Base-by-base conservation (phyloP, 2,888 invertebrate species). In the Brenthis daphne region DNA sequence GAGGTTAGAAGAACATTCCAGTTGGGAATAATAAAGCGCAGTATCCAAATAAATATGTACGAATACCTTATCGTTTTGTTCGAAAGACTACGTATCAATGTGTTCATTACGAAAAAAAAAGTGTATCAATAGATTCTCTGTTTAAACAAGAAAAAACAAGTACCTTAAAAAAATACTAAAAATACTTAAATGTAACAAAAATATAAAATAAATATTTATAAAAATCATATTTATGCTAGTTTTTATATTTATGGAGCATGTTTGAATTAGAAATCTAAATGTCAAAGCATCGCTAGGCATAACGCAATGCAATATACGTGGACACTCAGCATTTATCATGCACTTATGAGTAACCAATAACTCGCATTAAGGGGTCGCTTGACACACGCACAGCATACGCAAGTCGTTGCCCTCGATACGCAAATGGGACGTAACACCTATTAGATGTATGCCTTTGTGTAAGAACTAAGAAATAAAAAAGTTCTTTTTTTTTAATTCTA, bases 331-430 rank as follows among this genome's bases (percentile, higher is more conserved):
- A 55, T 56, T 61, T 56, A 55, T 81, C 79, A 78, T 84, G 85
- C 85, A 85, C 84, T 87, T 84, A 89, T 88, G 89, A 90, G 89
- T 85, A 85, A 87, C 88, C 90, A 91, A 90, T 90, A 88, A 90
- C 87, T 87, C 84, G 85, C 80, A 89, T 89, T 87, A 90, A 89
- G 85, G 83, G 91, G 90, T 90, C 90, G 90, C 84, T 88, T 86
- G 87, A 87, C 88, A 85, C 85, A 87, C 86, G 89, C 87, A 80
- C 79, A 81, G 88, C 86, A 90, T 87, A 85, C 85, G 78, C 83
- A 83, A 88, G 90, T 86, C 89, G 85, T 84, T 82, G 90, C 89
- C 92, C 92, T 77, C 85, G 80, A 88, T 90, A 87, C 82, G 80
- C 81, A 82, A 86, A 86, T 83, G 83, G 81, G 80, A 81, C 82